Evolutionary conservation across 2,888 invertebrate species (phyloP).

Genomic region (Ophion slaviceki): DNA sequence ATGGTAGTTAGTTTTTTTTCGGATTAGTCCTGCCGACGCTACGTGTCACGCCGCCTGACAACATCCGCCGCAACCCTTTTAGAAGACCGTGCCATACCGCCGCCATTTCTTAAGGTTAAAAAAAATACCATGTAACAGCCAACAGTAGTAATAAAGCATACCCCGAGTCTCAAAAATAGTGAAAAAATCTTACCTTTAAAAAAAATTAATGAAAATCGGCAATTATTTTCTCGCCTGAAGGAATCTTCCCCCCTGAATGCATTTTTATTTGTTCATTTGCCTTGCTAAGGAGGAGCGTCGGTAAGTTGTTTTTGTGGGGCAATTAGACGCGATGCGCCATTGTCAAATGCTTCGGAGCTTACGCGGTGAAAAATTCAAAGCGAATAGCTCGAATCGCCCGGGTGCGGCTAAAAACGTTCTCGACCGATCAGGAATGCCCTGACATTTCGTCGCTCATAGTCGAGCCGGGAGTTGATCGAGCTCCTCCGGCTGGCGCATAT

Average conservation of each 20-base stretch:
- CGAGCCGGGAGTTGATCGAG: not conserved
- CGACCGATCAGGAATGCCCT: constrained; percentile 79
- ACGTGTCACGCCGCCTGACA: no score
- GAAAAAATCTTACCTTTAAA: no score
- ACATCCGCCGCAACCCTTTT: no score
- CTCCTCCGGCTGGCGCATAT: not conserved
- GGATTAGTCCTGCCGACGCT: no score
- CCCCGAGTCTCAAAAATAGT: no score
- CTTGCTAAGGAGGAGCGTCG: not conserved
- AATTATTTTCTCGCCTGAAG: no score
- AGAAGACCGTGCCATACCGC: no score
- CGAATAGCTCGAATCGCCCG: constrained; percentile 73
- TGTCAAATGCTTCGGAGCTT: constrained; percentile 34
- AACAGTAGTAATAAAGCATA: no score
- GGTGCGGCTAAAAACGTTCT: constrained; percentile 77
- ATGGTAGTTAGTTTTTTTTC: no score
- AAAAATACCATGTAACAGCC: no score
- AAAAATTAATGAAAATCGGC: no score
- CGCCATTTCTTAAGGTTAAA: no score
- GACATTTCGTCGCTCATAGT: constrained; percentile 68
- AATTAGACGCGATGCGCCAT: constrained; percentile 29
- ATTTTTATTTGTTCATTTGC: not conserved
- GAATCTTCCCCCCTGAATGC: not conserved
- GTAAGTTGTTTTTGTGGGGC: not conserved
- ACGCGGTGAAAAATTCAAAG: constrained; percentile 30